A percentile compares a stretch with the other conserved stretches of the same genome.
phyloP scores from a whole-genome alignment of 2,888 invertebrate species.

The Atethmia centrago region DNA sequence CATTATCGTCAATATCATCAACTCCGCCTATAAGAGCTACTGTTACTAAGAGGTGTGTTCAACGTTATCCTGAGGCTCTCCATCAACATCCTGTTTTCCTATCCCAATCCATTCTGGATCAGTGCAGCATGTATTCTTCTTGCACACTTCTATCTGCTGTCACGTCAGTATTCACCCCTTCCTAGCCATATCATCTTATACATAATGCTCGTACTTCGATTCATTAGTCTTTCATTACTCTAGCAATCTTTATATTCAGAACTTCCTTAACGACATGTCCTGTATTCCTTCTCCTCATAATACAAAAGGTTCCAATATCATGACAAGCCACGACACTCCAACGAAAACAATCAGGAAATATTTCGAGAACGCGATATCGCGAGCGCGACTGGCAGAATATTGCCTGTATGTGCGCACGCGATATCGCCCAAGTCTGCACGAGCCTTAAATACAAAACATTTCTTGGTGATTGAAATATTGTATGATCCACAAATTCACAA shows the following conservation, averaged over 20 bases:
- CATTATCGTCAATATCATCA: background rate
- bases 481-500: background rate
- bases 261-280: too few relatives aligned
- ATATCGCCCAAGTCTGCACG: too few relatives aligned
- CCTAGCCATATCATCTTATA: background rate
- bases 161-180: background rate
- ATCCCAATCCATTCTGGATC: background rate
- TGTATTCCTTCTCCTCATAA: background rate
- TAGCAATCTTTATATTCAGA: background rate
- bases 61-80: background rate
- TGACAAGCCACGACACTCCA: background rate
- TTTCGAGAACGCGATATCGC: too few relatives aligned
- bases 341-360: background rate
- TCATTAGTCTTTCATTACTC: too few relatives aligned
- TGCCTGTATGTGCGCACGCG: too few relatives aligned
- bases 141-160: background rate
- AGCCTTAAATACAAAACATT: too few relatives aligned
- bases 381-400: too few relatives aligned
- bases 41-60: background rate
- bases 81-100: background rate
- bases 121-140: rapidly evolving
- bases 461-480: background rate
- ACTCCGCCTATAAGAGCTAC: background rate
- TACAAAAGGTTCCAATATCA: background rate
- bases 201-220: background rate